phyloP scores from a whole-genome alignment of 2,888 invertebrate species.

The Pyrgus malvae region DNA sequence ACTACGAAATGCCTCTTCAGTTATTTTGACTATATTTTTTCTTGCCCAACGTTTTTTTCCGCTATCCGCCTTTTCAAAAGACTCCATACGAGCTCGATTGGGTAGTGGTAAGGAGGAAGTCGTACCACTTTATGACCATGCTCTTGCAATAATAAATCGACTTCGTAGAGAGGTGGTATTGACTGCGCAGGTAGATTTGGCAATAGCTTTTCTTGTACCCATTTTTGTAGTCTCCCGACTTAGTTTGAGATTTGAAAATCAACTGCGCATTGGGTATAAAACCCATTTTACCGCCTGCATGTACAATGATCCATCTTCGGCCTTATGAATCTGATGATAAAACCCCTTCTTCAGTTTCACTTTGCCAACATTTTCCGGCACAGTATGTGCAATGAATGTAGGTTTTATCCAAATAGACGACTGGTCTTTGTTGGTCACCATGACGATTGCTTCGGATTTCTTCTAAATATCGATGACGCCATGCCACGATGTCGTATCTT shows the following conservation, averaged over 20 bases:
- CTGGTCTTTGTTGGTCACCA: too few relatives aligned
- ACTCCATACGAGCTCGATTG: constrained; percentile 34
- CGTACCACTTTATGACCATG: too few relatives aligned
- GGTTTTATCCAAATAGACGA: not conserved
- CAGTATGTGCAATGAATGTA: not conserved
- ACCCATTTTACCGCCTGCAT: constrained; percentile 22
- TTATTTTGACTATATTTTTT: constrained; percentile 19
- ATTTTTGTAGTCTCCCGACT: not conserved
- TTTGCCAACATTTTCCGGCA: not conserved
- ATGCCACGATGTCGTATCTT: not conserved
- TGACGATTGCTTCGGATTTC: not conserved
- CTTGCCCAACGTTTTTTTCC: constrained; percentile 33
- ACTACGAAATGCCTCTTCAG: constrained; percentile 33
- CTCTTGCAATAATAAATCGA: too few relatives aligned
- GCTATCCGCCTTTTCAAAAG: constrained; percentile 34
- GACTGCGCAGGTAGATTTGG: too few relatives aligned
- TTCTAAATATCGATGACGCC: not conserved
- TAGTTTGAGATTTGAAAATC: constrained; percentile 24
- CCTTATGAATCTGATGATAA: constrained; percentile 3
- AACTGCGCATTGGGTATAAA: constrained; percentile 24
- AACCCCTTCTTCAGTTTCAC: constrained; percentile 1
- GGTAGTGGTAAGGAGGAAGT: constrained; percentile 31
- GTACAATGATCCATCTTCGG: constrained; percentile 17
- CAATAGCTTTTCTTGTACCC: too few relatives aligned
- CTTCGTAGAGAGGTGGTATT: constrained; percentile 9